Base-by-base conservation (phyloP, 1,140 invertebrate genomes). In the Halesus radiatus region DNA sequence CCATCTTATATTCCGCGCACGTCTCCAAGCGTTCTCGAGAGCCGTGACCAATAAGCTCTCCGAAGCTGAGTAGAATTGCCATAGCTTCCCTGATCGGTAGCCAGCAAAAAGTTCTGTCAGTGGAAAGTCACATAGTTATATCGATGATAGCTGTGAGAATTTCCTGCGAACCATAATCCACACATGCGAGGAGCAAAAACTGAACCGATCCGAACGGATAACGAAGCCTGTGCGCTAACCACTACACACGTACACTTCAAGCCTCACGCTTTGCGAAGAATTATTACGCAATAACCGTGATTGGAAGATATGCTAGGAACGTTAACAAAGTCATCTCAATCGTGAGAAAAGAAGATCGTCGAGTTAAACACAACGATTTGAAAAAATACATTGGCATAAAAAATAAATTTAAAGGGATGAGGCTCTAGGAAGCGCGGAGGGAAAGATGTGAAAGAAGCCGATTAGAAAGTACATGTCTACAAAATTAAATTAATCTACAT, bases 91-190 rank as follows among this genome's bases (percentile, higher is more conserved):
- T 68, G 10, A 68, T 68, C n/a, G n/a, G 18, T 6, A 32, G n/a
- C 26, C 62, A 13, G 32, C 10, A 68, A 68, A 45, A 68, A 68
- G 23, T 5, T 29, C 16, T 26, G 3, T 26, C 0, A n/a, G 22
- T 26, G n/a, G 62, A 66, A 66, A 26, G 54, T 26, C 62, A 66
- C 23, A n/a, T 13, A 45, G 8, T 26, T 66, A 22, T 15, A 29
- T 66, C 15, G 18, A 16, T 26, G 23, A 66, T 66, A 66, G 29
- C 16, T 16, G 26, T 26, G 20, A 66, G 62, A 29, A 66, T 66
- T 66, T 32, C 13, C 29, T 4, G 10, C 62, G 8, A n/a, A 26
- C 62, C 62, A 66, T 66, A 66, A 66, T 66, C 62, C 62, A 66
- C 26, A 26, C 26, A 66, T 32, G 26, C 3, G 22, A 26, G 8